phyloP scores from a whole-genome alignment of 2,888 invertebrate species.

The Ophioninae sp. region DNA sequence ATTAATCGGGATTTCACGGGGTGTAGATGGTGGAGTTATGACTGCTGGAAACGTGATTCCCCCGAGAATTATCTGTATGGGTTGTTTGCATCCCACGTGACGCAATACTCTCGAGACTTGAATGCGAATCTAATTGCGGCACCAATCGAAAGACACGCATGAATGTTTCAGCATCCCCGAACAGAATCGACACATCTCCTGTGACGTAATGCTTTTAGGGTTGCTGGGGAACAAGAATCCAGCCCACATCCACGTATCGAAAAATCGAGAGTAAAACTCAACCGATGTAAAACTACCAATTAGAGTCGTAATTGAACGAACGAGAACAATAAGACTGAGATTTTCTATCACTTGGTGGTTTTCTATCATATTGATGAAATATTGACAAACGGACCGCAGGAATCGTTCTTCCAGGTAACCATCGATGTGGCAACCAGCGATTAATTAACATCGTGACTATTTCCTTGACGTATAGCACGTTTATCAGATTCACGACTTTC shows the following conservation, averaged over 20 bases:
- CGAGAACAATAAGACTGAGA: too few species aligned
- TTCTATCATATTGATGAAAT: too few species aligned
- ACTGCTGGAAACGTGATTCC: conserved; percentile 2
- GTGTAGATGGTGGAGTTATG: conserved; percentile 2
- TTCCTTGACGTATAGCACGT: background rate
- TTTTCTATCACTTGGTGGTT: too few species aligned
- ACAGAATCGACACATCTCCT: background rate
- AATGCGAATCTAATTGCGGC: conserved; percentile 29
- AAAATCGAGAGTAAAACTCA: background rate
- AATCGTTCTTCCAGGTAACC: background rate
- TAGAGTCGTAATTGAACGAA: background rate
- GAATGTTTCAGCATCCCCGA: background rate
- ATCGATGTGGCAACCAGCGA: background rate
- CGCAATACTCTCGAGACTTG: conserved; percentile 11
- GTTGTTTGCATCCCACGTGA: background rate
- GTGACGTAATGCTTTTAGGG: background rate
- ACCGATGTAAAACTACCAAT: background rate
- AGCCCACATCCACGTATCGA: background rate
- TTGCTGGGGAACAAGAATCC: background rate
- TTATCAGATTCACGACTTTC: background rate
- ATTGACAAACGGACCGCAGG: background rate
- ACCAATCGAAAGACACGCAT: background rate
- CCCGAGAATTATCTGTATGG: conserved; percentile 2
- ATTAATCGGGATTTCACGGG: conserved; percentile 20
- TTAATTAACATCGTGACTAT: background rate